Base-by-base conservation (phyloP, 2,797 vertebrate genomes). In the Oryzias sinensis region DNA sequence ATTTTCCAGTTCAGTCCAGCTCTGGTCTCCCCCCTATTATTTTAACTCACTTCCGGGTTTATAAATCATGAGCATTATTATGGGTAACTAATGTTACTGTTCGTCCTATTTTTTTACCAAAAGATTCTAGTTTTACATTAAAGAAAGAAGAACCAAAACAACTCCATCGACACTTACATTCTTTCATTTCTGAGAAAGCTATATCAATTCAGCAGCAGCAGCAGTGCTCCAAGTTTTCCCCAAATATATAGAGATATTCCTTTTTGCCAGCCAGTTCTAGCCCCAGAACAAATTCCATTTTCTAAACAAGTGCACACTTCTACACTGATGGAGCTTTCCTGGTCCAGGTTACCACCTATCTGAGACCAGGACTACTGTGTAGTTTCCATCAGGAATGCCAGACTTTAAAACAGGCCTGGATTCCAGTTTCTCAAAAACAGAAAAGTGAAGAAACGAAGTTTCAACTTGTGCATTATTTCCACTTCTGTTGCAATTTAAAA, bases 141-240 rank as follows among this genome's bases (percentile, higher is more conserved):
- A 3, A 22, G 20, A 22, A 22, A 22, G 0, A 22, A 1, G 20
- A 22, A 22, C 3, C 20, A 3, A 22, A 3, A 3, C 1, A 22
- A 22, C 20, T 22, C 20, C 20, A 22, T 22, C 20, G 2, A 22
- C 20, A 22, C 2, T 2, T 22, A 22, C 20, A 22, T 22, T 22
- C 3, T 22, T 22, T 22, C 20, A 22, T 22, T 22, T 22, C 20
- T 22, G 2, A 22, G 20, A 22, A 22, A 22, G 2, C 3, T 20
- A 20, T 20, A 94, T 96, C 93, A 90, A 99, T 91, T 70, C 25
- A 92, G 81, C 37, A 93, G 78, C 61, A 89, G 45, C 57, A 93
- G 65, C 56, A 92, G 61, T 1, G 72, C 90, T 47, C 93, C 93
- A 42, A 94, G 81, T 45, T 94, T 69, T 56, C 90, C 92, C 2